Evolutionary conservation across 2,888 invertebrate species (phyloP), one percentile per base, ranked within the genome.

Genomic region (Perizoma affinitatum): DNA sequence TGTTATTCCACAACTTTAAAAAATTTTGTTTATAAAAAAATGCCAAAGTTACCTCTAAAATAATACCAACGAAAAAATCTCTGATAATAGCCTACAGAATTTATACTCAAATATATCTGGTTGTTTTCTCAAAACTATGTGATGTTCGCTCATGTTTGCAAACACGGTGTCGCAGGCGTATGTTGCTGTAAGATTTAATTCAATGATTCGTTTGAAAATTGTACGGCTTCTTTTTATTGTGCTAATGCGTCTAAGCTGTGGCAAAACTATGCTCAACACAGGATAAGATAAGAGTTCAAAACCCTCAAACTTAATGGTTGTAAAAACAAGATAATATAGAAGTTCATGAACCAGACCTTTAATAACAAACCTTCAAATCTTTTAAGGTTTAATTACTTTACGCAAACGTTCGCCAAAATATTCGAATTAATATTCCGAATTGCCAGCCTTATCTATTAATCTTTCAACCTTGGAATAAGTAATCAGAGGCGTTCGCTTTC

Each of bases 401-500:
- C 40, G 35, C 45, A 58, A 54, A 50, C 49, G 49, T 54, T 49
- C 49, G 38, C 46, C 43, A 45, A 41, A 56, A 61, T 58, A 58
- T 64, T 60, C 58, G 52, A 50, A 58, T 56, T 47, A 45, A 56
- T 47, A 58, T 59, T 45, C 54, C 36, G 41, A 45, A 58, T 49
- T 53, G 44, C 34, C 56, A 55, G 43, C 42, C 5, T 50, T 57
- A 62, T 65, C 59, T 63, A 57, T 58, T 46, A 57, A 63, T 63
- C 63, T 51, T 51, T 46, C 45, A 53, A 46, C 56, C 50, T 55
- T 57, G 56, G 54, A 63, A 63, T 60, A 60, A 54, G 59, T 50
- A 60, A 63, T 63, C 54, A 63, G 54, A 48, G 54, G 34, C 50
- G 58, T 57, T 56, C 52, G 51, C 53, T 59, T 61, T 58, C 51